A percentile compares a stretch with the other conserved stretches of the same genome.
Conservation (phyloP, 2,797 vertebrate species). For the Coccyzus lansbergi region DNA sequence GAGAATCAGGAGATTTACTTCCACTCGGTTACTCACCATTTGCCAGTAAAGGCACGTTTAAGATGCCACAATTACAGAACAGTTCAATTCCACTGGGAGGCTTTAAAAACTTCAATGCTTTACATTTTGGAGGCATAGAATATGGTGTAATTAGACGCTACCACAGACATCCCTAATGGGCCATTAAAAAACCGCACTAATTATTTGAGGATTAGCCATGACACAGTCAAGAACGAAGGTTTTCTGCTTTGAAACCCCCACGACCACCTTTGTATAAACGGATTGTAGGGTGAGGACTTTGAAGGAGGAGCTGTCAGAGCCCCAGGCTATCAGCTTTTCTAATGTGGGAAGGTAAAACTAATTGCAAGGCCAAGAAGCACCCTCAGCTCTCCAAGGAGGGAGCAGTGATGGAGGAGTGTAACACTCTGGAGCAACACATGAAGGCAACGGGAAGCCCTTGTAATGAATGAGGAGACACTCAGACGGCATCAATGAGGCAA, state of each 20-base stretch:
- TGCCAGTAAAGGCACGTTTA: neutral
- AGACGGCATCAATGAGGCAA: slow-evolving; percentile 50
- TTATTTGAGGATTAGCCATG: slow-evolving; percentile 57
- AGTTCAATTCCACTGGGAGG: slow-evolving; percentile 30
- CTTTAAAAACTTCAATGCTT: slow-evolving; percentile 40
- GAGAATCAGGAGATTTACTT: slow-evolving; percentile 24
- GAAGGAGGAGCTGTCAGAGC: neutral
- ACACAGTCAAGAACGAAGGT: neutral
- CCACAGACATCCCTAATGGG: slow-evolving; percentile 60
- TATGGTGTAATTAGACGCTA: slow-evolving; percentile 46
- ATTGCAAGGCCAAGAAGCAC: neutral
- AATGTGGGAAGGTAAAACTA: slow-evolving; percentile 21
- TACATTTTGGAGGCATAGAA: slow-evolving; percentile 36
- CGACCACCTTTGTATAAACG: neutral
- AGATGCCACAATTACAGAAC: slow-evolving; percentile 28
- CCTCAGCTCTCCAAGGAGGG: neutral
- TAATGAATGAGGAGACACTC: slow-evolving; percentile 27
- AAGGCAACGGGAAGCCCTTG: neutral
- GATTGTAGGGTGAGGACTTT: neutral
- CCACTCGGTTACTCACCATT: neutral
- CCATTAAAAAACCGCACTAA: slow-evolving; percentile 53
- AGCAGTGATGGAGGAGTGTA: neutral
- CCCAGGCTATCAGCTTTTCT: slow-evolving; percentile 1
- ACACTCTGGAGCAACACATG: neutral
- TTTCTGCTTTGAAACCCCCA: slow-evolving; percentile 38